Percentiles rank a stretch among this genome's conserved stretches.
Conservation (phyloP, 2,797 vertebrate genomes). For the Sitta carolinensis region DNA sequence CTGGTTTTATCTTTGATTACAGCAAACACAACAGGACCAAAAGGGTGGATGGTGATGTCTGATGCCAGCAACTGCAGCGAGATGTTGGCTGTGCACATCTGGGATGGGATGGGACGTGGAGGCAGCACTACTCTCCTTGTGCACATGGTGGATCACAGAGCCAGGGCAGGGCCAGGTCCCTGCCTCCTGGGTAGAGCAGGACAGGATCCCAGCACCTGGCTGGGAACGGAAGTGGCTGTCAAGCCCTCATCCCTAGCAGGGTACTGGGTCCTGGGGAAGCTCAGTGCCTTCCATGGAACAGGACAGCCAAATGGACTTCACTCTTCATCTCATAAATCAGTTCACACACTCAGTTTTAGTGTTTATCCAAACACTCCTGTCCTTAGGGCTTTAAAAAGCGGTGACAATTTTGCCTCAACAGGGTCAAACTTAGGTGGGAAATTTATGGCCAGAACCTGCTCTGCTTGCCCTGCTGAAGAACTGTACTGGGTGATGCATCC, state of each 20-base stretch:
- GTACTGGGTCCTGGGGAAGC: not conserved
- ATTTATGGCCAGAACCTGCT: not conserved
- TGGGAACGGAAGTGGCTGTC: not conserved
- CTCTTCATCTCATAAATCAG: not conserved
- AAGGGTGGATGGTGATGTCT: not conserved
- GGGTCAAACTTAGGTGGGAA: not conserved
- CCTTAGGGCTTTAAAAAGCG: not conserved
- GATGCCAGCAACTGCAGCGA: rapidly evolving
- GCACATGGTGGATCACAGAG: rapidly evolving
- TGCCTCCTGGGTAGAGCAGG: not conserved
- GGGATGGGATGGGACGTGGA: not conserved
- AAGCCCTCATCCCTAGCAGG: not conserved
- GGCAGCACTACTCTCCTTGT: not conserved
- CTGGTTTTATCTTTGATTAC: not conserved
- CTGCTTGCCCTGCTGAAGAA: not conserved
- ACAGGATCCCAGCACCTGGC: not conserved
- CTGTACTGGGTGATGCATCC: not conserved
- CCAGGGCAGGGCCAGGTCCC: not conserved
- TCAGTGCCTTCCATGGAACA: not conserved
- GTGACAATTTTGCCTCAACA: not conserved
- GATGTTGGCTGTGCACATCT: not conserved
- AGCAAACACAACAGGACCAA: not conserved
- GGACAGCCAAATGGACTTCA: not conserved
- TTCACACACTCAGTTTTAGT: not conserved
- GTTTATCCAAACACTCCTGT: rapidly evolving